These are phyloP conservation scores for Potamarius usumacintae DNA, from an alignment of 2,113 vertebrate genomes.

Conservation along the genomic window DNA sequence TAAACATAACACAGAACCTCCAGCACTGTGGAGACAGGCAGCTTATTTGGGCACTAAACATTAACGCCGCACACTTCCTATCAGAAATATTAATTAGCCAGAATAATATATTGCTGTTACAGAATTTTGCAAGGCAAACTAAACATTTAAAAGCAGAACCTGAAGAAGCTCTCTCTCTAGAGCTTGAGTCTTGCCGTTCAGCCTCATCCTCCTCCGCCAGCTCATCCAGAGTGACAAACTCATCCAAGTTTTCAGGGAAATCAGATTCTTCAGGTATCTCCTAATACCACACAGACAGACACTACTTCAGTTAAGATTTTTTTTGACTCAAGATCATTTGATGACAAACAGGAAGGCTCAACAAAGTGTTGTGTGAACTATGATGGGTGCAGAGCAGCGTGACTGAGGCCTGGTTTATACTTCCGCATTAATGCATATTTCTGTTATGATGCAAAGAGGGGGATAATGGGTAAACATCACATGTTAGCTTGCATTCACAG, in stretches of 20 bases:
- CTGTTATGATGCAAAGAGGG: neutral
- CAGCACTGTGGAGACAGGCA: neutral
- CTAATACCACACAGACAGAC: constrained; percentile 28
- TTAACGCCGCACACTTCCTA: neutral
- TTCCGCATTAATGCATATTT: neutral
- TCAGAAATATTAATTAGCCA: neutral
- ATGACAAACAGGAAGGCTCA: neutral
- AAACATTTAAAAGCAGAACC: neutral
- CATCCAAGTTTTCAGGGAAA: constrained; percentile 88
- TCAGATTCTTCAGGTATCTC: constrained; percentile 65
- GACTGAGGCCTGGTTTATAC: neutral
- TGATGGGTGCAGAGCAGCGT: neutral
- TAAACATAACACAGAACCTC: neutral
- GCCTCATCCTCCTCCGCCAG: constrained; percentile 86
- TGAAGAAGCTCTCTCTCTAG: constrained; percentile 11
- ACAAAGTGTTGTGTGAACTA: neutral
- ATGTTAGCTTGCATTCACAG: neutral
- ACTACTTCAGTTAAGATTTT: neutral
- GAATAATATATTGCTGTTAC: neutral
- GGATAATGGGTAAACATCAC: neutral
- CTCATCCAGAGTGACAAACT: constrained; percentile 93
- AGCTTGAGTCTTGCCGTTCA: constrained; percentile 61
- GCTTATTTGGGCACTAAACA: neutral
- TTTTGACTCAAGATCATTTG: neutral
- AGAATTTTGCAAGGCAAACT: neutral